Base-by-base conservation (phyloP, 2,113 vertebrate species). In the Atlantisia rogersi region DNA sequence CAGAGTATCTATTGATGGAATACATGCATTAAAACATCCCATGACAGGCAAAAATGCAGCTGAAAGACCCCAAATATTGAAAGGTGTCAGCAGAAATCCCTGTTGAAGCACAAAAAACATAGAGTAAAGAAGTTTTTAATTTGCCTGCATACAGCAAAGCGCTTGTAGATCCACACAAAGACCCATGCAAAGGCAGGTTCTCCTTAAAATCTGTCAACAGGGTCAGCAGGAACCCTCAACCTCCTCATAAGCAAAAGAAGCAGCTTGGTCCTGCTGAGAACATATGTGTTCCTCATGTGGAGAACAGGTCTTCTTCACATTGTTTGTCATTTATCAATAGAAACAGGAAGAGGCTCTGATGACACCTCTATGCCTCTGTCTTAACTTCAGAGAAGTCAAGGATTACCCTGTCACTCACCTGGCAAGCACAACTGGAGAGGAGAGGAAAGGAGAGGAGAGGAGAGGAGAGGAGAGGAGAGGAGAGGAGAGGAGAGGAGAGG, bases 231-330 rank as follows among this genome's bases (percentile, higher is more conserved):
- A 53, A 74, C 29, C 20, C 28, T 88, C 79, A 56, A 19, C 9
- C 26, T 7, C 9, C 19, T 64, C 37, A 26, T 10, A n/a, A 81
- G 9, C 19, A 68, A 70, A 87, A 82, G 39, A 25, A 90, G 4
- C 9, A 59, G 11, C 11, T 37, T 75, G 11, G 11, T 80, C 93
- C 59, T 80, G 35, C 32, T 39, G 29, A 85, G 10, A 21, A 28
- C 0, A 0, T 7, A 0, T 37, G 25, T 53, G 16, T 20, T 91
- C 4, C 6, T 44, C 31, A 6, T 6, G 12, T 52, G 4, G 2
- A 24, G 31, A 84, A 31, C 19, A 80, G 10, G 20, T 65, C 67
- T 88, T 91, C 79, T 63, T 68, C 26, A 48, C 13, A 17, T 13
- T 10, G 11, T 17, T 86, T 44, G 6, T 19, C 31, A 24, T 67